A percentile compares a stretch with the other conserved stretches of the same genome.
Evolutionary conservation across 64 coral and sea anemone species (phyloP).

Genomic region (Cladopsammia gracilis): DNA sequence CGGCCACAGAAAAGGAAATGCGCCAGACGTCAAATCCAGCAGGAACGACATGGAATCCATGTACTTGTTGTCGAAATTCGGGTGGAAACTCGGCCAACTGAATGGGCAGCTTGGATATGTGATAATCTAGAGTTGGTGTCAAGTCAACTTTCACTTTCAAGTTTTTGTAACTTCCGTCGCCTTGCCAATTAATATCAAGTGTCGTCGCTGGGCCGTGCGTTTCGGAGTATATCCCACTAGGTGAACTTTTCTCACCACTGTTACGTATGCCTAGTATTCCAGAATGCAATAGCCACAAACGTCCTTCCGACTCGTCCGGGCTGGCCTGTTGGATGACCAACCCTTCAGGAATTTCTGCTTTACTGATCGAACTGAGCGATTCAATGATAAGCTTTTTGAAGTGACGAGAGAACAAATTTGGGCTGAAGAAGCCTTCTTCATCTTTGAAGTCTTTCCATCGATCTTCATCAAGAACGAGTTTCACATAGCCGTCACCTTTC

Average conservation of each 20-base stretch:
- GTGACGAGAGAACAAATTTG: conserved; percentile 19
- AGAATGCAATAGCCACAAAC: conserved; percentile 2
- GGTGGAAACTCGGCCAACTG: background rate
- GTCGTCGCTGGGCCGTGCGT: background rate
- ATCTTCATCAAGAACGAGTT: background rate
- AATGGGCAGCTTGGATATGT: conserved; percentile 10
- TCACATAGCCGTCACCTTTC: conserved; percentile 13
- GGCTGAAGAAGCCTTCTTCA: conserved; percentile 38
- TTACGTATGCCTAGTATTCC: background rate
- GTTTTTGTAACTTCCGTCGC: background rate
- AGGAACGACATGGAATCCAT: conserved; percentile 34
- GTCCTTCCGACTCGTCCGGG: background rate
- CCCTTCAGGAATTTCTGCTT: background rate
- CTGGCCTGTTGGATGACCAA: background rate
- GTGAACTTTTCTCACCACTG: too few species aligned
- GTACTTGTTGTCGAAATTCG: background rate
- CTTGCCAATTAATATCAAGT: background rate
- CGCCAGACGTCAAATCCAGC: conserved; percentile 46
- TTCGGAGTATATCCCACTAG: too few species aligned
- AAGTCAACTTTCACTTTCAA: background rate
- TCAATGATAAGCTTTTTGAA: conserved; percentile 39
- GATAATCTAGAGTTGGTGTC: background rate
- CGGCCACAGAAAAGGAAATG: conserved; percentile 36
- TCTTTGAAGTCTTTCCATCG: conserved; percentile 24
- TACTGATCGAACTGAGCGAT: background rate